Evolutionary conservation across 2,113 vertebrate genomes (phyloP), one percentile per base, ranked within the genome.

Genomic region (Peromyscus polionotus): DNA sequence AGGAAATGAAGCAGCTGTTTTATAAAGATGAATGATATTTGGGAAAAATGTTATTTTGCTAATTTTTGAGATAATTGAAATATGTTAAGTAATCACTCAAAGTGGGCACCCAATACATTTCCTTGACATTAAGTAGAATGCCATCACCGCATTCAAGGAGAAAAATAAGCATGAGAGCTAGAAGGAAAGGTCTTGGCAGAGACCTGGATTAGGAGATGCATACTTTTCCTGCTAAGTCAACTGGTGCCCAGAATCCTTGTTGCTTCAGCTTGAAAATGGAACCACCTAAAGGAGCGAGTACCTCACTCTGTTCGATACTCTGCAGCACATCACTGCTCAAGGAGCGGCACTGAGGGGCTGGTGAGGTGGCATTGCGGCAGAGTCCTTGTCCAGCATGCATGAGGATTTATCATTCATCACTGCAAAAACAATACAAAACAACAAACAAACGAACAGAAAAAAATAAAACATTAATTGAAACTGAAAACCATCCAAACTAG

Each of bases 21-120:
- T 72, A 0, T 83, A 90, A 70, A 8, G 10, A 59, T 80, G 22
- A 51, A 57, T 80, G 61, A 26, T 93, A 73, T 91, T 85, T 91
- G 61, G n/a, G 39, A 28, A 95, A 95, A 88, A 83, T 89, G 2
- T 7, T 80, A 42, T n/a, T 65, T 95, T 85, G 39, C 57, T 90
- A 81, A 75, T 24, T 85, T 76, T 96, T 94, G 76, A 57, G 10
- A 77, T 77, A 83, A 86, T 61, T 91, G n/a, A 94, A 95, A 91
- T 83, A 88, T 91, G 93, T 90, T 76, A 57, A 72, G 31, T n/a
- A 48, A 72, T 76, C n/a, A 85, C 59, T 95, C 76, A 72, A 80
- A 70, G 39, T 76, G 20, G 14, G 22, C 5, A 90, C 24, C 3
- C 12, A 61, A 3, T 61, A 5, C 2, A 76, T n/a, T 83, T 67